phyloP scores from a whole-genome alignment of 2,888 invertebrate genomes.

The Nowickia ferox region DNA sequence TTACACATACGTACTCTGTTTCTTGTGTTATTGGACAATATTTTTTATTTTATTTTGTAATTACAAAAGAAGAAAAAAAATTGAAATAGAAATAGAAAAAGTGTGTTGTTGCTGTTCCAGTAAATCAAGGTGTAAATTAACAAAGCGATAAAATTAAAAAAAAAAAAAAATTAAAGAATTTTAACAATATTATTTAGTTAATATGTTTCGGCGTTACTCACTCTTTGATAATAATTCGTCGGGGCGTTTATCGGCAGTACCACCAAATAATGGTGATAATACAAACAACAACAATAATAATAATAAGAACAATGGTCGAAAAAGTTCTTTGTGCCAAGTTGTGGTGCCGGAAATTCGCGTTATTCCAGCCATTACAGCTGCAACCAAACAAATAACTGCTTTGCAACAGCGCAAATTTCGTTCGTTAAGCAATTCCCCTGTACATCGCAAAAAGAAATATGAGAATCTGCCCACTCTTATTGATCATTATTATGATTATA shows the following conservation, averaged over 20 bases:
- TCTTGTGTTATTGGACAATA: conserved; percentile 18
- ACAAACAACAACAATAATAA: conserved; percentile 53
- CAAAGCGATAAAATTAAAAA: background rate
- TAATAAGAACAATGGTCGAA: conserved; percentile 47
- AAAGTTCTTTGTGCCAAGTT: conserved; percentile 56
- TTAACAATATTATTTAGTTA: conserved; percentile 15
- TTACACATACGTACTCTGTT: conserved; percentile 34
- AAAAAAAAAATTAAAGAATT: conserved; percentile 13
- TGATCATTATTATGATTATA: conserved; percentile 68
- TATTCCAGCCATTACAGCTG: conserved; percentile 67
- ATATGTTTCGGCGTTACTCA: conserved; percentile 79
- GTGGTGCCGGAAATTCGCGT: conserved; percentile 71
- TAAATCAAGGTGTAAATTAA: conserved; percentile 33
- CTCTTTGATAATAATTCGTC: conserved; percentile 80
- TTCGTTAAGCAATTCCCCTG: conserved; percentile 82
- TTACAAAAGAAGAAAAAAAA: background rate
- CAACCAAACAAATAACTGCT: conserved; percentile 67
- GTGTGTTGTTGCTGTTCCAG: background rate
- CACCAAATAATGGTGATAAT: conserved; percentile 74
- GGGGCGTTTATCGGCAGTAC: conserved; percentile 77
- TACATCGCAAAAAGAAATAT: conserved; percentile 79
- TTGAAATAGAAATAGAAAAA: background rate
- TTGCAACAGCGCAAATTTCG: conserved; percentile 74
- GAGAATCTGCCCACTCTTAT: conserved; percentile 77
- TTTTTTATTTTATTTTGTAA: background rate